Conservation (phyloP, 2,797 vertebrate species). For the Manis pentadactyla region DNA sequence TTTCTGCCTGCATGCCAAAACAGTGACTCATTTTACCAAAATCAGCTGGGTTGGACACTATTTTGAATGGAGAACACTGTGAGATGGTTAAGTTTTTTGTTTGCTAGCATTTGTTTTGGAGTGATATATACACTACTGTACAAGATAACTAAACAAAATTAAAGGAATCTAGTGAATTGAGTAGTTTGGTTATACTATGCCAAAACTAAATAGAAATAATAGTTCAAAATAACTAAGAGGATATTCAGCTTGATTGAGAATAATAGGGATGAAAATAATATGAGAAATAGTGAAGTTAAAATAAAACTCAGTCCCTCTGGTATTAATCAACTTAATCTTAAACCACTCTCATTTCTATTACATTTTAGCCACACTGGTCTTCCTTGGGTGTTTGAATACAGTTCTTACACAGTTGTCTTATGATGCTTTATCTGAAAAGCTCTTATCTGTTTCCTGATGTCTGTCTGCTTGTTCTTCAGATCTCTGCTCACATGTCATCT, state of each 20-base stretch:
- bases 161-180: background rate
- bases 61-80: conserved; percentile 38
- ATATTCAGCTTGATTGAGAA: background rate
- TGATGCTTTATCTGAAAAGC: background rate
- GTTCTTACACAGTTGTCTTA: background rate
- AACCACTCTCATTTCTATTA: background rate
- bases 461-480: background rate
- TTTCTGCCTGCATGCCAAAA: conserved; percentile 25
- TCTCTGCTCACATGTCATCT: background rate
- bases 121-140: background rate
- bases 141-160: conserved; percentile 57
- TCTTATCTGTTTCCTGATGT: background rate
- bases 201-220: conserved; percentile 26
- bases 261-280: background rate
- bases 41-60: background rate
- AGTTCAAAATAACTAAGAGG: conserved; percentile 36
- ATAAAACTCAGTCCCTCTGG: background rate
- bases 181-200: background rate
- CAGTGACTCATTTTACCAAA: conserved; percentile 56
- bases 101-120: conserved; percentile 54
- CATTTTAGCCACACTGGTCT: background rate
- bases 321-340: background rate
- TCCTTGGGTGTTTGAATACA: background rate
- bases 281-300: conserved; percentile 14
- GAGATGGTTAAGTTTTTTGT: conserved; percentile 34